Base-by-base conservation (phyloP, 23 tunicate species). In the Phallusia fumigata region DNA sequence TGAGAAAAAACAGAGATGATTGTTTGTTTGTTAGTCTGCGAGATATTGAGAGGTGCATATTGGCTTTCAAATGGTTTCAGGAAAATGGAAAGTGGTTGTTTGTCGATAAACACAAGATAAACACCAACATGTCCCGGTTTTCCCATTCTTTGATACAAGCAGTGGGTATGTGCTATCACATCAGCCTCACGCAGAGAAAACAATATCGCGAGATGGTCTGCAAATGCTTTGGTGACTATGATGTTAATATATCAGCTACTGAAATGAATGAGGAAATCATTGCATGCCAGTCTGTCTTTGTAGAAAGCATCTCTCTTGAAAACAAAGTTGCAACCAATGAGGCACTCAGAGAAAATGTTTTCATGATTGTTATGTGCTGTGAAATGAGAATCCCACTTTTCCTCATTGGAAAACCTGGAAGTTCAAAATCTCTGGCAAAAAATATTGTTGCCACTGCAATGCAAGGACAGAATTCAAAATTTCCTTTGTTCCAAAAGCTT, bases 401-500 rank as follows among this genome's bases (percentile, higher is more conserved):
- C 79, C 53, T 91, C 64, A 79, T 91, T 36, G 96, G 96, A 3
- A 91, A 91, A 52, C 96, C 96, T 15, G 96, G 96, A 73, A 91
- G 96, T 82, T 91, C 96, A 16, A 91, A 91, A 51, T 91, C 96
- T 33, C 88, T 91, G 52, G 90, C 96, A 15, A 91, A 91, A 73
- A 86, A 91, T 3, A 83, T 91, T 74, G 87, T 91, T 36, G 77
- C 87, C 1, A 84, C 79, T 44, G 85, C 86, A 51, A 91, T 91
- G 96, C 87, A 86, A 34, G 96, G 96, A 32, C 44, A 72, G 33
- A 64, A 77, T 19, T 86, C 96, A 52, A 65, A 53, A 22, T 65
- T 58, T 83, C 28, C 30, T 36, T 13, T 91, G 12, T 91, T 82
- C 84, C 80, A 73, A 65, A 78, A 74, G 6, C 65, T 91, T 24